Evolutionary conservation across 2,113 vertebrate genomes (phyloP).

Genomic region (Centropristis striata): DNA sequence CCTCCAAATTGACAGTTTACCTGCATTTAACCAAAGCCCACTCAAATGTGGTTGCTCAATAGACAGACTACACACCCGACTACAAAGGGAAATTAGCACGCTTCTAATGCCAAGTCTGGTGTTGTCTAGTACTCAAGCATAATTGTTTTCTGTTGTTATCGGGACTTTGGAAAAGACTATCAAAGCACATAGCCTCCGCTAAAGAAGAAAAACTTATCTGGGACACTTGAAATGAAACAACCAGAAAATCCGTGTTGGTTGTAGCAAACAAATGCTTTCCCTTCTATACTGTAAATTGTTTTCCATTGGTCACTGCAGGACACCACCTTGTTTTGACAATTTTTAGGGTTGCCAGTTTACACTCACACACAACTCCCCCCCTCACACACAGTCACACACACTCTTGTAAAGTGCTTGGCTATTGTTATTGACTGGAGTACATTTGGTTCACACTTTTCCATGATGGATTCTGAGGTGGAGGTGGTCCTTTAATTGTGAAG

Average conservation of each 20-base stretch:
- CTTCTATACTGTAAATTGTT: neutral
- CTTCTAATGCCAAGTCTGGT: no score
- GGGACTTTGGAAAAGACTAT: neutral
- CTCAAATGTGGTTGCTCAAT: no score
- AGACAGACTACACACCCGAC: no score
- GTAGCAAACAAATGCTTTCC: constrained; percentile 14
- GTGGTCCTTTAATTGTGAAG: constrained; percentile 89
- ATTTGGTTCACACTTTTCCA: constrained; percentile 89
- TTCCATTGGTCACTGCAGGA: constrained; percentile 21
- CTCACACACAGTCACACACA: constrained; percentile 18
- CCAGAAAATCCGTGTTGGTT: neutral
- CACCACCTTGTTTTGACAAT: constrained; percentile 22
- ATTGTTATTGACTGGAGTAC: constrained; percentile 90
- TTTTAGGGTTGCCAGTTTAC: constrained; percentile 28
- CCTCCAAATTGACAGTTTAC: no score
- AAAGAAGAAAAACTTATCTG: neutral
- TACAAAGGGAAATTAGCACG: no score
- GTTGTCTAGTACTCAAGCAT: no score
- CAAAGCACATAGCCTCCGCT: neutral
- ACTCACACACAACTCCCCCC: constrained; percentile 7
- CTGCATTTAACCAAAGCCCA: no score
- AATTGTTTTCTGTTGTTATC: neutral
- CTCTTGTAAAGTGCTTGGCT: constrained; percentile 59
- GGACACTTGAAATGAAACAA: neutral
- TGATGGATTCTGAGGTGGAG: constrained; percentile 84